Conservation (phyloP, 2,888 invertebrate species). For the Stenoptilia bipunctidactyla region DNA sequence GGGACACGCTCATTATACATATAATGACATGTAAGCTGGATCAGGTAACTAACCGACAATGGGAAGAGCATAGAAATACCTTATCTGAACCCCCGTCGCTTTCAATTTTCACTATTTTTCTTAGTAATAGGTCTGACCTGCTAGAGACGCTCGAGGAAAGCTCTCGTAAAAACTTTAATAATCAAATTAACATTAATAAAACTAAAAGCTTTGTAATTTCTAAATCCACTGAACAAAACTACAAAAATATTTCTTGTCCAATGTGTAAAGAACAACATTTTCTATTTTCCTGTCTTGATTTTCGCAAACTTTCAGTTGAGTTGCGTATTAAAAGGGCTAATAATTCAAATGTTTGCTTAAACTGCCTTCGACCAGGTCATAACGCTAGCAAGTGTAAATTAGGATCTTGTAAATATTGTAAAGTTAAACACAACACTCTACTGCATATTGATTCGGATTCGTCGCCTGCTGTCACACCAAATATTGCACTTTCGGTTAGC, state of each 20-base stretch:
- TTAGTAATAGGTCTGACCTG: constrained; percentile 3
- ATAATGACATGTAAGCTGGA: constrained; percentile 11
- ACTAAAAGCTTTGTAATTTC: no score
- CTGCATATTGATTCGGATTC: no score
- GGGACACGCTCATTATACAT: constrained; percentile 11
- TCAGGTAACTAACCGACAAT: not conserved
- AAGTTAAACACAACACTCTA: no score
- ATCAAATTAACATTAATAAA: no score
- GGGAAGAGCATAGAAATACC: constrained; percentile 5
- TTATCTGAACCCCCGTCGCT: constrained; percentile 2
- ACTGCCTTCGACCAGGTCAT: constrained; percentile 9
- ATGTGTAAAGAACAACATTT: constrained; percentile 7
- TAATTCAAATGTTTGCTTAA: constrained; percentile 6
- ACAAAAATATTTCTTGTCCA: constrained; percentile 2
- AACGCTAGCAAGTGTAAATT: no score
- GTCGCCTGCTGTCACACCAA: no score
- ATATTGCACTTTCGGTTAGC: no score
- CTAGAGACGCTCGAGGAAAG: no score
- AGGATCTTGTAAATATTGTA: no score
- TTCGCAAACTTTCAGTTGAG: constrained; percentile 4
- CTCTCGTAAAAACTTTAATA: no score
- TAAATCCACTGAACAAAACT: no score
- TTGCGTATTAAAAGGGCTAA: not conserved
- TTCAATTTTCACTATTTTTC: not conserved
- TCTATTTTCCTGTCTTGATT: constrained; percentile 4